phyloP scores from a whole-genome alignment of 2,797 vertebrate genomes.

The Falco concolor region DNA sequence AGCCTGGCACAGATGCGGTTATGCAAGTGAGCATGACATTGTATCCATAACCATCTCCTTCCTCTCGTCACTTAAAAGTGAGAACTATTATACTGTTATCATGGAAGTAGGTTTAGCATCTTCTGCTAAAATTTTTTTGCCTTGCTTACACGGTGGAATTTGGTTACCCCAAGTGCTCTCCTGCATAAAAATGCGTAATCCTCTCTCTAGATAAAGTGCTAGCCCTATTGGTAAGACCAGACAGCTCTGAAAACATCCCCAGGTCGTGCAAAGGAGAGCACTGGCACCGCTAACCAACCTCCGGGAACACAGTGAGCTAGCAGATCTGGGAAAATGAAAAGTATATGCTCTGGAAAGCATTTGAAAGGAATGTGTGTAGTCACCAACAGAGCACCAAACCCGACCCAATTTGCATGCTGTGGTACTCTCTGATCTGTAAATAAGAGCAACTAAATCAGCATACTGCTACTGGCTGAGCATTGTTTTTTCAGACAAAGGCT shows the following conservation, averaged over 20 bases:
- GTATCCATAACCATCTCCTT: not conserved
- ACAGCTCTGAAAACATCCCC: not conserved
- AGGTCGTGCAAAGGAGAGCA: not conserved
- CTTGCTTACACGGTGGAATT: not conserved
- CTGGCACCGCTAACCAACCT: not conserved
- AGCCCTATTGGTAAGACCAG: not conserved
- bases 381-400: not conserved
- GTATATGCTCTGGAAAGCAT: not conserved
- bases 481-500: not conserved
- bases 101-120: not conserved
- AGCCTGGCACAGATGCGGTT: not conserved
- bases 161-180: not conserved
- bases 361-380: not conserved
- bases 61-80: not conserved
- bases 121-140: not conserved
- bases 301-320: not conserved
- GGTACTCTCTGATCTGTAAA: not conserved
- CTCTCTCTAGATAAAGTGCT: not conserved
- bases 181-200: not conserved
- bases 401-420: not conserved
- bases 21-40: not conserved
- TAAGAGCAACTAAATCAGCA: constrained; percentile 5
- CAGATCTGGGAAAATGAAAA: not conserved
- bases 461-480: not conserved
- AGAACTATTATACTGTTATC: not conserved